phyloP scores from a whole-genome alignment of 2,797 vertebrate genomes.

The Glyptemys insculpta region DNA sequence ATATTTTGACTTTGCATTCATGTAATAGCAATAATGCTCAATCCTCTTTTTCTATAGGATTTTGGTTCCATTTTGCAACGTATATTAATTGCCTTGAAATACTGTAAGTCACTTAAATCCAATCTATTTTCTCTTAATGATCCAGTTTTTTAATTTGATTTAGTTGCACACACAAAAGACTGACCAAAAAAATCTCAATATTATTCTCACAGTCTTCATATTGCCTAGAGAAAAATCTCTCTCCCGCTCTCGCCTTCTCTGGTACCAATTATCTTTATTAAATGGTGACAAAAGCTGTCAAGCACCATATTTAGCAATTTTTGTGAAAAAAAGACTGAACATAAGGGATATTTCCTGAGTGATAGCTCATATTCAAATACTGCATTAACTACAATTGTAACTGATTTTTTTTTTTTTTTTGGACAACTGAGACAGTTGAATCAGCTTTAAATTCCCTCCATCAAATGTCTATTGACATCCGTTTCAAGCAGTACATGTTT shows the following conservation, averaged over 20 bases:
- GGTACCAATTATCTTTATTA: neutral
- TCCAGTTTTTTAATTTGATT: neutral
- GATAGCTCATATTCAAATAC: neutral
- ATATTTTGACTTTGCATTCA: neutral
- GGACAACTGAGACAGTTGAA: neutral
- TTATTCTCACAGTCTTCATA: neutral
- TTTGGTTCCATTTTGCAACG: fast-evolving
- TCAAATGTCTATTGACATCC: neutral
- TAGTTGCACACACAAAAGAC: neutral
- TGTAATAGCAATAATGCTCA: neutral
- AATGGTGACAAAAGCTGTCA: neutral
- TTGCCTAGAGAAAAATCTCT: neutral
- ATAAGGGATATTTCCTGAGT: neutral
- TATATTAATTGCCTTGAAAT: neutral
- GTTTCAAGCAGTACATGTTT: neutral
- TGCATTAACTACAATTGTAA: neutral
- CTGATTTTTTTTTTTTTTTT: neutral
- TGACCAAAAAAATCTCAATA: neutral
- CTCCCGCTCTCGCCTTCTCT: neutral
- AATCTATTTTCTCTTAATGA: neutral
- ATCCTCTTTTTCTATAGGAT: neutral
- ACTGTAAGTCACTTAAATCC: neutral
- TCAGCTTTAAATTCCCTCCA: neutral
- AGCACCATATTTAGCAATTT: neutral
- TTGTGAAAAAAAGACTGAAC: neutral